Evolutionary conservation across 64 coral and sea anemone species (phyloP).

Genomic region (Montipora capricornis): DNA sequence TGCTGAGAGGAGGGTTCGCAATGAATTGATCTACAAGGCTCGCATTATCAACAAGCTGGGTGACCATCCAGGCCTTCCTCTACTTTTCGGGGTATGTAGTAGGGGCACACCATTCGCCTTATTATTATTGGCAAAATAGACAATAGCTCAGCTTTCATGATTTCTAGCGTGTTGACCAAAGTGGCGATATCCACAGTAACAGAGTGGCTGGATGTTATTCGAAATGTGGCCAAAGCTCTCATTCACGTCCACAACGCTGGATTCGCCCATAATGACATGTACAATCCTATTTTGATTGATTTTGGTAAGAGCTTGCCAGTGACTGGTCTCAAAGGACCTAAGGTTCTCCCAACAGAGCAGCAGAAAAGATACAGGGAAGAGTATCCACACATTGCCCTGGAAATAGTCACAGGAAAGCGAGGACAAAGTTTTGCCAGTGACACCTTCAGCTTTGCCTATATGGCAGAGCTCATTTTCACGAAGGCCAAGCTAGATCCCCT

Average conservation of each 20-base stretch:
- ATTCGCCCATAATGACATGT: slow-evolving; percentile 11
- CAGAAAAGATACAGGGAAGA: neutral
- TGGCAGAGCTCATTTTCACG: neutral
- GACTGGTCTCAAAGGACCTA: slow-evolving; percentile 3
- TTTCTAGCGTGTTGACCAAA: neutral
- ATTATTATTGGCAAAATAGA: slow-evolving; percentile 28
- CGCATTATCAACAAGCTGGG: slow-evolving; percentile 19
- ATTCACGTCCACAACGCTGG: neutral
- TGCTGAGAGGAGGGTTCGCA: neutral
- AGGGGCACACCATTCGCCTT: neutral
- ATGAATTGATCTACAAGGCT: slow-evolving; percentile 39
- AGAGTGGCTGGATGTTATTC: neutral
- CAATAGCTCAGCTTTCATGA: neutral
- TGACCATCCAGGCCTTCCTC: slow-evolving; percentile 37
- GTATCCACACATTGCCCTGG: slow-evolving; percentile 29
- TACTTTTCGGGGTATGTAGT: slow-evolving; percentile 63
- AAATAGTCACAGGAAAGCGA: slow-evolving; percentile 23
- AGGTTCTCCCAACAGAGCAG: neutral
- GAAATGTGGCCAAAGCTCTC: neutral
- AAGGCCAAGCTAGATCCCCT: too few species aligned
- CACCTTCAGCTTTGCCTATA: neutral
- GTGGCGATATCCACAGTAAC: neutral
- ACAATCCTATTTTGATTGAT: slow-evolving; percentile 31
- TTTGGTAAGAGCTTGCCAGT: slow-evolving; percentile 19
- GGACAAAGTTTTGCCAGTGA: slow-evolving; percentile 10